Evolutionary conservation across 2,888 invertebrate species (phyloP).

Genomic region (Elmis aenea): DNA sequence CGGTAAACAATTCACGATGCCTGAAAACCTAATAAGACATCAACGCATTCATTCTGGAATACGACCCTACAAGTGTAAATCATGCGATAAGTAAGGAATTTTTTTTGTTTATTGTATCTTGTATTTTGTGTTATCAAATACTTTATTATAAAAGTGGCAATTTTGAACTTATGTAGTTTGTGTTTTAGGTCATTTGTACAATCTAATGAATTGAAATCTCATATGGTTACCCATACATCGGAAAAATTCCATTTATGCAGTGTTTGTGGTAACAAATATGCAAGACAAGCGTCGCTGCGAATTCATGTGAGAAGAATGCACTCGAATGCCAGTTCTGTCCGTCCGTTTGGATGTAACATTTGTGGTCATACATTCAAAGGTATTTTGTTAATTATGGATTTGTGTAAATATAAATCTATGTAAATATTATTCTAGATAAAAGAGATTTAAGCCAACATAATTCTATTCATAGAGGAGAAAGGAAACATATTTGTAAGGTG

Average conservation of each 20-base stretch:
- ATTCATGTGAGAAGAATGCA: conserved; percentile 7
- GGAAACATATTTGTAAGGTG: conserved; percentile 11
- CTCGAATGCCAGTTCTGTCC: conserved; percentile 1
- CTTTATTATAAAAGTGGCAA: too few relatives aligned
- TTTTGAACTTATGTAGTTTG: too few relatives aligned
- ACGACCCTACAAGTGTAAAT: conserved; percentile 9
- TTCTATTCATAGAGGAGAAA: conserved; percentile 7
- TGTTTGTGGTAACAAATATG: conserved; percentile 10
- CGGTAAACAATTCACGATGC: conserved; percentile 17
- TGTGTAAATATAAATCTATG: too few relatives aligned
- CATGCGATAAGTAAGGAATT: conserved; percentile 10
- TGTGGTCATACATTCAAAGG: conserved; percentile 8
- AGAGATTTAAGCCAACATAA: conserved; percentile 10
- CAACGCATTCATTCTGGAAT: conserved; percentile 13
- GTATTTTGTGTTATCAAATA: too few relatives aligned
- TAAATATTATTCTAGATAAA: conserved; percentile 8
- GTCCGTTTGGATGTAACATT: conserved; percentile 3
- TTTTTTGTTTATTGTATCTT: too few relatives aligned
- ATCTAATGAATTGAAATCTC: conserved; percentile 15
- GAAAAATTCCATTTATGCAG: conserved; percentile 7
- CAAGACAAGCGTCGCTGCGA: conserved; percentile 5
- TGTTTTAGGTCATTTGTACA: conserved; percentile 10
- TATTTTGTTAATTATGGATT: conserved; percentile 1
- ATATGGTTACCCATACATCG: conserved; percentile 7
- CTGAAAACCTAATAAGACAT: conserved; percentile 15